Conservation (phyloP, 2,113 vertebrate species). For the Catharus minimus region DNA sequence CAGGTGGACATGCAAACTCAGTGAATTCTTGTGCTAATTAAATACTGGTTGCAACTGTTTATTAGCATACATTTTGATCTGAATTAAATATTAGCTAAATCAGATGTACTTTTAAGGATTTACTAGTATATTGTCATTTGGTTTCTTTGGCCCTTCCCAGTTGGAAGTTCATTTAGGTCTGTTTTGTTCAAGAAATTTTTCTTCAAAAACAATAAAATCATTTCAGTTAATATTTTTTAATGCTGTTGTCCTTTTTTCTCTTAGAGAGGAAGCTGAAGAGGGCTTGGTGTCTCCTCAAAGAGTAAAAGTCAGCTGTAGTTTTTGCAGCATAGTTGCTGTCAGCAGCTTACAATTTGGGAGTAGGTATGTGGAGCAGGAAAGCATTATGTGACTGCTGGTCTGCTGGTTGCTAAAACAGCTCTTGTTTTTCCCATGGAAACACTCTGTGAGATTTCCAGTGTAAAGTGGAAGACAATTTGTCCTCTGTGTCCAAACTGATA, state of each 20-base stretch:
- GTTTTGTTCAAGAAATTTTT: neutral
- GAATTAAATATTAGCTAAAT: neutral
- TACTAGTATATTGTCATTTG: neutral
- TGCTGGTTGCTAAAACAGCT: slow-evolving; percentile 23
- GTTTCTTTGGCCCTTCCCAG: neutral
- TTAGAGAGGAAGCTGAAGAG: neutral
- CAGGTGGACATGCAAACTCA: neutral
- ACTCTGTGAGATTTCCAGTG: neutral
- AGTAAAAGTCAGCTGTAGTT: neutral
- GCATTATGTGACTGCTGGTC: neutral
- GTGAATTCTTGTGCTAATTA: neutral
- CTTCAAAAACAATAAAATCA: neutral
- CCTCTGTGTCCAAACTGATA: neutral
- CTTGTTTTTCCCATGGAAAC: neutral
- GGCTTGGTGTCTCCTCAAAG: neutral
- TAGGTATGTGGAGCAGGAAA: neutral
- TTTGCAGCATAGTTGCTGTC: neutral
- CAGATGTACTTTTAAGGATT: neutral
- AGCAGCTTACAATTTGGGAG: neutral
- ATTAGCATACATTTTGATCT: neutral
- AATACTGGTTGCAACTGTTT: neutral
- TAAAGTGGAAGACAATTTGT: neutral
- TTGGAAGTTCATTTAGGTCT: neutral
- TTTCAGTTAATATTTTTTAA: neutral
- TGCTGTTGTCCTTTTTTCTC: neutral